Evolutionary conservation across 2,113 vertebrate species (phyloP), one percentile per base, ranked within the genome.

Genomic region (Plecotus auritus): DNA sequence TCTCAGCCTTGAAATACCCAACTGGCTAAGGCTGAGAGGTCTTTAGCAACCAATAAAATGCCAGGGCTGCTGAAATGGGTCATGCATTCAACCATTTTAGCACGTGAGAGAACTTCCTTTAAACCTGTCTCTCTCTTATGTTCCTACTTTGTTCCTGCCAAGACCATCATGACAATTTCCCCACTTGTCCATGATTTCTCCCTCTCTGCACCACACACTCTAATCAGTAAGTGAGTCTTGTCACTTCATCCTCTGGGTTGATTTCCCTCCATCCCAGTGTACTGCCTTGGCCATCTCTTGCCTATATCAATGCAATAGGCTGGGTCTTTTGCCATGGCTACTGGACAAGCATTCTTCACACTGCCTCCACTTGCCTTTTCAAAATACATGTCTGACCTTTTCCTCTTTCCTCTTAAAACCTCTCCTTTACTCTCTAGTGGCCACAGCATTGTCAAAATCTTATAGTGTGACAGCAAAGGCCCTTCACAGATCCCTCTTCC

Each of bases 11-110:
- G 77, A 95, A 96, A 91, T 94, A 82, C 49, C 30, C 64, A 59
- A 54, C 61, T 88, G 70, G 83, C 85, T 59, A 92, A 90, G 54
- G 47, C 82, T 78, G 78, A 86, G 72, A 74, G 81, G 77, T 83
- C 88, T 95, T 90, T 80, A 97, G 73, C 47, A 92, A 95, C 95
- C 77, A 91, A 49, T 86, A 72, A 95, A 92, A 96, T 51, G 61
- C 72, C 82, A 78, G 82, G 40, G 47, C 67, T 92, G n/a, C 61
- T 77, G 88, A 72, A 93, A 90, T 45, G 81, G 76, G 49, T 94
- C 5, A 9, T 13, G n/a, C n/a, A 5, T 78, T 95, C 42, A 74
- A 64, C 32, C 30, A 30, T 42, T 61, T 93, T 80, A 92, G 81
- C 42, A 69, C 32, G 28, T 72, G 78, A 95, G 67, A 96, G 45